Evolutionary conservation across 2,113 vertebrate species (phyloP), one percentile per base, ranked within the genome.

Genomic region (Taurulus bubalis): DNA sequence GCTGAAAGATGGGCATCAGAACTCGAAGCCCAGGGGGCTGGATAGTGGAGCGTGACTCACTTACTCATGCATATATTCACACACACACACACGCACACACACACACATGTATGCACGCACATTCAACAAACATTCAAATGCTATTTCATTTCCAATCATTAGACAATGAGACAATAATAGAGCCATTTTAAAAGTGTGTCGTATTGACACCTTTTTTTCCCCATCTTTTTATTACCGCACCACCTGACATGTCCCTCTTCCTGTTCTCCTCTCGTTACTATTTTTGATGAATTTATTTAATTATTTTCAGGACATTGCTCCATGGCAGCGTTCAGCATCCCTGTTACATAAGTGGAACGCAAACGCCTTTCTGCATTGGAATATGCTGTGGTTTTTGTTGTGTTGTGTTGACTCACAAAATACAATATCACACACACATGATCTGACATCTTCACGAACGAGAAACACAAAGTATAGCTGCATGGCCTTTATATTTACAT

Each of bases 1-100:
- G 91, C 86, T 90, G 89, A 91, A 87, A 92, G 93, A 94, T 89
- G 92, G 92, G 84, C 92, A 85, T 92, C 91, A 93, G 90, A 91
- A 92, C 85, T 89, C 30, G 26, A 90, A 85, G 90, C 92, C 91
- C 84, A 81, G 71, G 87, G 80, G 90, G 83, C 66, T 90, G 92
- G 87, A 92, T 83, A 91, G 91, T 90, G 90, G 85, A 90, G 90
- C 82, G 86, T 93, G 92, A 94, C 90, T 93, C 92, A 93, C 89
- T 89, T 89, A 88, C 77, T 89, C 90, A 90, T 87, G 63, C 90
- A 92, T 90, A 88, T 85, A 91, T 90, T 90, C 86, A 87, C 85
- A 22, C 78, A 70, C 70, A 62, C 36, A 40, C 82, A 77, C 47
- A 71, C 75, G 66, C 67, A 45, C 42, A 58, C 20, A 77, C 77